phyloP scores from a whole-genome alignment of 2,888 invertebrate species.

The Drosophila greeni region DNA sequence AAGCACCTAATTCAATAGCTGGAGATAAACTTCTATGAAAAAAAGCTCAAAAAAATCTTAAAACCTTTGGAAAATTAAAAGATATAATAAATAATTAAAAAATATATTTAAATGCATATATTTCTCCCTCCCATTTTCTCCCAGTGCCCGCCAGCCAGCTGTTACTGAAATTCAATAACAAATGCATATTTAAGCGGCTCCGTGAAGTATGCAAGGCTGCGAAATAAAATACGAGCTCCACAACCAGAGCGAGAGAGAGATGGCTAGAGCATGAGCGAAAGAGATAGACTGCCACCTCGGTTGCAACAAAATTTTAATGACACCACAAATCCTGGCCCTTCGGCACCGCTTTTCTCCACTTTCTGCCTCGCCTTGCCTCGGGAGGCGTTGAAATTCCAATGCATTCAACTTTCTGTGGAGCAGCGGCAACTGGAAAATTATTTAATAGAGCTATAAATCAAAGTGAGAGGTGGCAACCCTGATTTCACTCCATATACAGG shows the following conservation, averaged over 20 bases:
- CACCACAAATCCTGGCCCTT: slow-evolving; percentile 22
- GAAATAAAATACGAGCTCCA: slow-evolving; percentile 10
- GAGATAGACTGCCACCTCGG: slow-evolving; percentile 6
- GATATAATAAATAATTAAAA: not conserved
- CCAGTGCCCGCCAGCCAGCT: slow-evolving; percentile 34
- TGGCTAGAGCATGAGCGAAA: not conserved
- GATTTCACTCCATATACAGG: not conserved
- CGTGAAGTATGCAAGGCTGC: slow-evolving; percentile 22
- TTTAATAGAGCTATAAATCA: slow-evolving; percentile 53
- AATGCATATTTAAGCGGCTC: slow-evolving; percentile 54
- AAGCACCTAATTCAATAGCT: no score
- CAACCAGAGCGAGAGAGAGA: not conserved
- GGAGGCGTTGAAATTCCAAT: slow-evolving; percentile 17
- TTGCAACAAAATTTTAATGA: slow-evolving; percentile 52
- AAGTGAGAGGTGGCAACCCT: slow-evolving; percentile 21
- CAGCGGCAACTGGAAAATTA: slow-evolving; percentile 42
- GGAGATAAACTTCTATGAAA: no score
- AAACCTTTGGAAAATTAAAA: no score
- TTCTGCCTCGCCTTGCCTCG: not conserved
- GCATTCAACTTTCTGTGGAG: slow-evolving; percentile 27
- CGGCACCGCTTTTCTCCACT: not conserved
- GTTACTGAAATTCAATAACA: slow-evolving; percentile 59
- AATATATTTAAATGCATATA: not conserved
- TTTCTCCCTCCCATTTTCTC: not conserved
- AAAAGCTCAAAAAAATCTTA: no score